Base-by-base conservation (phyloP, 1,140 invertebrate genomes). In the Hestina assimilis region DNA sequence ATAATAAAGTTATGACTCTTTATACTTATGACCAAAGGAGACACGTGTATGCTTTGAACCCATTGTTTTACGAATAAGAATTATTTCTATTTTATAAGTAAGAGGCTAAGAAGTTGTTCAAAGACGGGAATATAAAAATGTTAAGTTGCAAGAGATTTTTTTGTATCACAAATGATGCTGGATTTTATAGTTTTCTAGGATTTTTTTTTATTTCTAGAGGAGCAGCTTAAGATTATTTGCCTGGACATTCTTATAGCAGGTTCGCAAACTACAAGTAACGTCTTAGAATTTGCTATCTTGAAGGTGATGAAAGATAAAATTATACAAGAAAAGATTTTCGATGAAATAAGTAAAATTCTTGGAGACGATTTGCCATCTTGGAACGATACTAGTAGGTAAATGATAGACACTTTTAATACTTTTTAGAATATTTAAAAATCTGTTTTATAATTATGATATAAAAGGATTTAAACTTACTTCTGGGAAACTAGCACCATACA, bases 231-330 rank as follows among this genome's bases (percentile, higher is more conserved):
- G 9, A 90, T 93, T 66, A 89, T 94, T n/a, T 91, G 93, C 55
- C 65, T 94, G 5, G 94, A 95, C 70, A 82, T 95, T 2, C 92
- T 95, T 45, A 91, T 95, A 55, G 94, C 93, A 2, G 94, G 94
- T 4, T 90, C 90, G 0, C 90, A 91, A 52, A 96, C 95, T 0
- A 96, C 95, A 0, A 92, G 93, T 28, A 92, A 90, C 21, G 92
- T 93, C 0, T 69, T 96, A 2, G 91, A 93, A 56, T 94, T 96
- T 83, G 89, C 92, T 0, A 84, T 96, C 21, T 86, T 95, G 28
- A 89, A 91, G n/a, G 91, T 95, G 69, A 77, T 94, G 0, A 76
- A 92, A 31, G 78, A 94, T 56, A 90, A 90, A 51, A 90, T 93
- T 12, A 81, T 95, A 1, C 95, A 97, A 76, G 63, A 85, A 0